Base-by-base conservation (phyloP, 2,888 invertebrate genomes). In the Aspidiotus destructor region DNA sequence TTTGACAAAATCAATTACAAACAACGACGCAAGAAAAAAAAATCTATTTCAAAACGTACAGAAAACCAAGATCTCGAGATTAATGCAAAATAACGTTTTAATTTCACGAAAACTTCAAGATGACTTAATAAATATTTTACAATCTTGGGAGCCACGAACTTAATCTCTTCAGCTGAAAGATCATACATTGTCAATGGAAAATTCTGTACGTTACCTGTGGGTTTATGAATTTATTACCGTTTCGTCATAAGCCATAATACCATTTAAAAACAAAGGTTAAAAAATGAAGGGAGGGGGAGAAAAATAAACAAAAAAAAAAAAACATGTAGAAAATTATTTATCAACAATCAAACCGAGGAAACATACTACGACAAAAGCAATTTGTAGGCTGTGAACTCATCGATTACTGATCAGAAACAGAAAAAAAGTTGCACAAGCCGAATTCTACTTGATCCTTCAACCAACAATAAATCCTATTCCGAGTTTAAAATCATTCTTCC, bases 401-500 rank as follows among this genome's bases (percentile, higher is more conserved):
- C 28, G 28, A 28, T 28, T 28, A 28, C 28, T 28, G 28, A 28
- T 28, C 5, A 28, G 28, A 28, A 28, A 28, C 28, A 28, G 28
- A 28, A 28, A 28, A 28, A 28, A 28, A 28, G n/a, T 48, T 48
- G 48, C 55, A 15, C 17, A 58, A 6, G 10, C 8, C 13, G 40
- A 58, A 13, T 17, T 28, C 13, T 11, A 8, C 13, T 58, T 58
- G 10, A 13, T 68, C 53, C 16, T n/a, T 81, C 88, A 92, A 77
- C 96, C 96, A 75, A 97, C 89, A 77, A 96, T 89, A 74, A 98
- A 84, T 70, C 96, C 97, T 76, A 95, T 88, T 73, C 97, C 97
- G 75, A 97, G 86, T 79, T 90, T 87, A 80, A 93, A 95, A 76
- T 91, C 88, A 77, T 88, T 88, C 78, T 96, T 97, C 71, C 85